These are phyloP conservation scores for Daboia siamensis DNA, from an alignment of 2,113 vertebrate genomes.

Conservation along the genomic window DNA sequence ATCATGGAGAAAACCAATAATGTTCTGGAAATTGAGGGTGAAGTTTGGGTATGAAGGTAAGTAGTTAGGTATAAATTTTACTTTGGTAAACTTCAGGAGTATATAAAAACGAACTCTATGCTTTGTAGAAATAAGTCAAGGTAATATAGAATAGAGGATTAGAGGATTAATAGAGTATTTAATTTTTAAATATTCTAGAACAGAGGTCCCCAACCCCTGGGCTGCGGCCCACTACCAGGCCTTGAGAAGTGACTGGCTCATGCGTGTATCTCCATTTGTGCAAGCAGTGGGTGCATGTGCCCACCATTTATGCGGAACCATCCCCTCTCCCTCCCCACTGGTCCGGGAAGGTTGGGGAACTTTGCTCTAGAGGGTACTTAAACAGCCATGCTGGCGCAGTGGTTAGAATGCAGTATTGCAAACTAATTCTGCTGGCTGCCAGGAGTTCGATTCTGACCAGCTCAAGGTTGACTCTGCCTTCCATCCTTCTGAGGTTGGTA, in stretches of 20 bases:
- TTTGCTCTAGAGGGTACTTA: not conserved
- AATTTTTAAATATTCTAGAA: not conserved
- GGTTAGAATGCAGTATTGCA: not conserved
- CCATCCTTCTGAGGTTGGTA: not conserved
- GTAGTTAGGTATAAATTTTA: not conserved
- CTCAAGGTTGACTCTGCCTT: not conserved
- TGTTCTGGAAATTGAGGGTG: not conserved
- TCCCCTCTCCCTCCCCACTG: not conserved
- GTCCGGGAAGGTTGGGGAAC: not conserved
- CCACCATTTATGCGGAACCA: not conserved
- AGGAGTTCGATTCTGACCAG: not conserved
- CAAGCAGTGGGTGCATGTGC: no score
- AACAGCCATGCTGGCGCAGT: not conserved
- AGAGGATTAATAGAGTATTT: not conserved
- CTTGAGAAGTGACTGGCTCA: not conserved
- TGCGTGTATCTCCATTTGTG: no score
- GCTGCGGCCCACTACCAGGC: not conserved
- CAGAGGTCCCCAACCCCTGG: not conserved
- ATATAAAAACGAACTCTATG: not conserved
- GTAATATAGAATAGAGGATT: not conserved
- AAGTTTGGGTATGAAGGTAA: not conserved
- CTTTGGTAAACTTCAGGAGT: not conserved
- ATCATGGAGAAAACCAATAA: not conserved
- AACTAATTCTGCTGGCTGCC: not conserved
- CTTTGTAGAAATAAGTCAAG: not conserved